These are phyloP conservation scores for Nasonia giraulti DNA, from an alignment of 1,140 invertebrate species.

Conservation along the genomic window DNA sequence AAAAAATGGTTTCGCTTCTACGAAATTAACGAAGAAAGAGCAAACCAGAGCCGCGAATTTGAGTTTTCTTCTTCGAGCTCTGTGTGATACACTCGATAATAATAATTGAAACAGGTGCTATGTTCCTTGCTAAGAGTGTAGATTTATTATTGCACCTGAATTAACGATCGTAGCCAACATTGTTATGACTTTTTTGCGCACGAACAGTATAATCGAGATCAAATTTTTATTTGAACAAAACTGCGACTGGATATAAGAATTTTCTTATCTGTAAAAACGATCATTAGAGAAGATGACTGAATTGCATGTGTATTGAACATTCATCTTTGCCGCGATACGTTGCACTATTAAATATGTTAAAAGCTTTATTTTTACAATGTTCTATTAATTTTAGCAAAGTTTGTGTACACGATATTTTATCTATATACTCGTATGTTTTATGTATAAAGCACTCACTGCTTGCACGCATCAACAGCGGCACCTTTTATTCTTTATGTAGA, in stretches of 20 bases:
- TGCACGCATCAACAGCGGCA: not conserved
- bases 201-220: not conserved
- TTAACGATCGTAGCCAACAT: not conserved
- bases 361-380: not conserved
- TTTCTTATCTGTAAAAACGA: not conserved
- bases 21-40: not conserved
- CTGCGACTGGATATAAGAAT: not conserved
- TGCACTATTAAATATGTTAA: not conserved
- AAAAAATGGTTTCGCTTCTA: not conserved
- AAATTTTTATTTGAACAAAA: not conserved
- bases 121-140: constrained; percentile 23
- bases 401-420: not conserved
- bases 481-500: not conserved
- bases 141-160: not conserved
- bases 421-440: no score
- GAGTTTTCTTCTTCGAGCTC: not conserved
- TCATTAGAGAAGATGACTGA: not conserved
- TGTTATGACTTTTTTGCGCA: not conserved
- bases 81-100: constrained; percentile 32
- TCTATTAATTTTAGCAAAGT: not conserved
- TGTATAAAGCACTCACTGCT: not conserved
- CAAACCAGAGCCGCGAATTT: not conserved
- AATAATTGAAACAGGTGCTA: constrained; percentile 18
- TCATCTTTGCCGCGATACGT: not conserved
- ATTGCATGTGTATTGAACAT: not conserved